Evolutionary conservation across 2,888 invertebrate species (phyloP), one percentile per base, ranked within the genome.

Genomic region (Strigamia transsilvanica): DNA sequence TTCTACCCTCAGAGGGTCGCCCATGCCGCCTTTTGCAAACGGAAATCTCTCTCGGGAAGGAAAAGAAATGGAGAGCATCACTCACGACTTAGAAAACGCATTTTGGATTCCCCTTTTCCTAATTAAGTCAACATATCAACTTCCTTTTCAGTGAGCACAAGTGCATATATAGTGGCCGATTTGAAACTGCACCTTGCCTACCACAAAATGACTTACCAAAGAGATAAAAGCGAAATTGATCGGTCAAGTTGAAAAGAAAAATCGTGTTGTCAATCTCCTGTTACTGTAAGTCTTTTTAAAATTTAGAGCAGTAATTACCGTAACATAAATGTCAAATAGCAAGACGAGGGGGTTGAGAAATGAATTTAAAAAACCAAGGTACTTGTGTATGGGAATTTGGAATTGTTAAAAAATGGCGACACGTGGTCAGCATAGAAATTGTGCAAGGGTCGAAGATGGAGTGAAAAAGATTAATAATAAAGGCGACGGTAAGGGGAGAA

Each of bases 71-170:
- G 46, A 80, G 32, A 34, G 80, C 46, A 80, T 80, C 46, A 41
- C 51, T 80, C 80, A 56, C 46, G 80, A 80, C 56, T 32, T 18
- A 15, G 56, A 56, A 56, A 56, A 46, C 34, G 80, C 80, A 80
- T n/a, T 80, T 46, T 56, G 80, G 41, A 79, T 42, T 80, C 46
- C 80, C 80, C 80, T 80, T 80, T 23, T 80, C 46, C 80, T 80
- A 80, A 80, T 80, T 80, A 80, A 42, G 80, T 80, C 56, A 56
- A 56, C 80, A 56, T 51, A 80, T 80, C 80, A 46, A 46, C 80
- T 80, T 56, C 56, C 80, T 80, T 56, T 56, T 56, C 80, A 73
- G 73, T 73, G 73, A 73, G 73, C 73, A 73, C 15, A 73, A 73
- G 73, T 73, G 73, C 73, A 73, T 73, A 73, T 73, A 73, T 73